Percentiles rank a stretch among this genome's conserved stretches.
Conservation (phyloP, 2,888 invertebrate genomes). For the Steinernema scapterisci region DNA sequence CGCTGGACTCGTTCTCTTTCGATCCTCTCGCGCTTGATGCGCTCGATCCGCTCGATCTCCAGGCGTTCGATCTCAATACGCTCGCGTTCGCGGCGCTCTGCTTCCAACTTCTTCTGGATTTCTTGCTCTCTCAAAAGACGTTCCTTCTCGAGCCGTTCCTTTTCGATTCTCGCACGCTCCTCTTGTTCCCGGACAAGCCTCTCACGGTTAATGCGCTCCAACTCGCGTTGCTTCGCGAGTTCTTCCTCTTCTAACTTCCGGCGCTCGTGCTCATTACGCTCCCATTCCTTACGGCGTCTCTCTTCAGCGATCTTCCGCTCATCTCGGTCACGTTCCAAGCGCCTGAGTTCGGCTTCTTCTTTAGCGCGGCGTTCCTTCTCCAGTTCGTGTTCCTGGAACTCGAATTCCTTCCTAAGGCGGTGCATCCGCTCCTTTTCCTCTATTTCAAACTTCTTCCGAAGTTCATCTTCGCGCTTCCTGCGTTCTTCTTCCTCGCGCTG, state of each 20-base stretch:
- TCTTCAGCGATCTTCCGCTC: conserved; percentile 48
- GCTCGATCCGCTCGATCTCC: conserved; percentile 62
- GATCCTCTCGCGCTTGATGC: conserved; percentile 60
- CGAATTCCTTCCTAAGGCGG: conserved; percentile 53
- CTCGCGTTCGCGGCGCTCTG: conserved; percentile 38
- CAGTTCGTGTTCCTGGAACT: conserved; percentile 54
- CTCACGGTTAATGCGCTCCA: conserved; percentile 54
- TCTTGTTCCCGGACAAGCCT: conserved; percentile 46
- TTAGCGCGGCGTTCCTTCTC: conserved; percentile 50
- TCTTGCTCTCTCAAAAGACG: conserved; percentile 31
- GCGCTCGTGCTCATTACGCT: conserved; percentile 58
- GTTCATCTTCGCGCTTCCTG: conserved; percentile 57
- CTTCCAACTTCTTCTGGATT: conserved; percentile 42
- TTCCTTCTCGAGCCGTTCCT: conserved; percentile 55
- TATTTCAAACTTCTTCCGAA: conserved; percentile 48
- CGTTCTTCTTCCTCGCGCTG: conserved; percentile 60
- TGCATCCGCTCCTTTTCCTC: conserved; percentile 58
- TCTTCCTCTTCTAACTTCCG: conserved; percentile 51
- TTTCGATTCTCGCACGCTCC: conserved; percentile 51
- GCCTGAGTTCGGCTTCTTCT: conserved; percentile 52
- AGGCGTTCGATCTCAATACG: conserved; percentile 36
- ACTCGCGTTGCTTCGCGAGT: conserved; percentile 47
- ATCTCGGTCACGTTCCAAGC: conserved; percentile 54
- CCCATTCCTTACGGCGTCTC: conserved; percentile 57
- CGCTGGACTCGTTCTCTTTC: conserved; percentile 36